These are phyloP conservation scores for Carlito syrichta DNA, from an alignment of 2,113 vertebrate genomes.

Conservation along the genomic window DNA sequence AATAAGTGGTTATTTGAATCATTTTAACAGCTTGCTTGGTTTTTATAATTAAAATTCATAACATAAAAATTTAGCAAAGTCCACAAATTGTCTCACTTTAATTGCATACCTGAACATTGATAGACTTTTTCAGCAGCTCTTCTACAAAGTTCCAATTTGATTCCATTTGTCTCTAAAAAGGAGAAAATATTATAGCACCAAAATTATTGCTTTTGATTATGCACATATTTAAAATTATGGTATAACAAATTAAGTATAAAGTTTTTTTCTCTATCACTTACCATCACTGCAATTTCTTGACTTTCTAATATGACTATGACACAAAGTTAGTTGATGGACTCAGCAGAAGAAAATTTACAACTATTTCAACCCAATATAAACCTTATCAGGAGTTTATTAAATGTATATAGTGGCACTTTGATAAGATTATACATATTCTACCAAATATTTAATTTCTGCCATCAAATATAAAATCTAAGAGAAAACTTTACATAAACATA, in stretches of 20 bases:
- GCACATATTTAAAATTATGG: background rate
- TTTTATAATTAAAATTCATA: slow-evolving; percentile 36
- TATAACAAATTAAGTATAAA: background rate
- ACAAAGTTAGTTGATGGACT: background rate
- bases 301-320: slow-evolving; percentile 7
- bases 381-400: background rate
- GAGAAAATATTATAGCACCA: slow-evolving; percentile 53
- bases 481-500: too few relatives aligned
- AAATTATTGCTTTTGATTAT: slow-evolving; percentile 27
- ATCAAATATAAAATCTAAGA: background rate
- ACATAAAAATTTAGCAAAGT: slow-evolving; percentile 16
- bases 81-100: background rate
- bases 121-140: slow-evolving; percentile 89
- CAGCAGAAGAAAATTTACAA: background rate
- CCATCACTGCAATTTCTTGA: background rate
- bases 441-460: slow-evolving; percentile 28
- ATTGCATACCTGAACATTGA: slow-evolving; percentile 86
- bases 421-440: background rate
- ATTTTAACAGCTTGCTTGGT: background rate
- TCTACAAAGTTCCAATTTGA: slow-evolving; percentile 93
- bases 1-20: slow-evolving; percentile 28
- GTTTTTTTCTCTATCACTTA: slow-evolving; percentile 7
- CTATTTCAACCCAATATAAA: background rate
- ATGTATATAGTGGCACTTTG: background rate
- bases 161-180: slow-evolving; percentile 86